phyloP scores from a whole-genome alignment of 2,113 vertebrate species.

The Protobothrops flavoviridis region DNA sequence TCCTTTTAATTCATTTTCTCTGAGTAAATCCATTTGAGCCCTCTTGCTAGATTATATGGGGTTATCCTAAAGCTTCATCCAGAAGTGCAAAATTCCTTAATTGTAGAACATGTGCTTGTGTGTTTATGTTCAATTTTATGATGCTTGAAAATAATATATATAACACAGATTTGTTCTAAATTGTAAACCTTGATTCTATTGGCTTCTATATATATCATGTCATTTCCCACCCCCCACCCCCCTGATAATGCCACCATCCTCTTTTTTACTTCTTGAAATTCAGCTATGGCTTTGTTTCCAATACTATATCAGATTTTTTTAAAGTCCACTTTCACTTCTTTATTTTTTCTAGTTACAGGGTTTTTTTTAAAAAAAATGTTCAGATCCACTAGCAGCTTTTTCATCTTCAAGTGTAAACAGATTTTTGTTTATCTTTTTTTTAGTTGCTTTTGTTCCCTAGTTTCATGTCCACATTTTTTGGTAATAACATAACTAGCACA shows the following conservation, averaged over 20 bases:
- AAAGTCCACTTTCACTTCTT: neutral
- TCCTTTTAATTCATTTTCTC: neutral
- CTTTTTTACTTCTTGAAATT: neutral
- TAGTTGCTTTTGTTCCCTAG: neutral
- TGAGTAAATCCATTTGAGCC: neutral
- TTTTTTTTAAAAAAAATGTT: neutral
- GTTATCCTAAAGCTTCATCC: neutral
- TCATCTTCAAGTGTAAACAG: neutral
- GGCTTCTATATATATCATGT: neutral
- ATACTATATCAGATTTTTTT: neutral
- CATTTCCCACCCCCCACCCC: accelerated
- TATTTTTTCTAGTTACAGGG: neutral
- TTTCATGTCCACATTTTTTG: neutral
- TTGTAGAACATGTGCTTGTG: neutral
- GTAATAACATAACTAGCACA: neutral
- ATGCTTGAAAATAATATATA: neutral
- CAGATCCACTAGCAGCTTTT: neutral
- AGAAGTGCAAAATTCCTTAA: neutral
- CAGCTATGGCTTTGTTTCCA: neutral
- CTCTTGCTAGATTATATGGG: neutral
- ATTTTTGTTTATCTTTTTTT: neutral
- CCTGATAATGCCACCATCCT: neutral
- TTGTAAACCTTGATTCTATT: neutral
- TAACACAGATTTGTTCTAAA: neutral
- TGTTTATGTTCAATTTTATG: neutral